Base-by-base conservation (phyloP, 2,113 vertebrate genomes). In the Myrmecophaga tridactyla region DNA sequence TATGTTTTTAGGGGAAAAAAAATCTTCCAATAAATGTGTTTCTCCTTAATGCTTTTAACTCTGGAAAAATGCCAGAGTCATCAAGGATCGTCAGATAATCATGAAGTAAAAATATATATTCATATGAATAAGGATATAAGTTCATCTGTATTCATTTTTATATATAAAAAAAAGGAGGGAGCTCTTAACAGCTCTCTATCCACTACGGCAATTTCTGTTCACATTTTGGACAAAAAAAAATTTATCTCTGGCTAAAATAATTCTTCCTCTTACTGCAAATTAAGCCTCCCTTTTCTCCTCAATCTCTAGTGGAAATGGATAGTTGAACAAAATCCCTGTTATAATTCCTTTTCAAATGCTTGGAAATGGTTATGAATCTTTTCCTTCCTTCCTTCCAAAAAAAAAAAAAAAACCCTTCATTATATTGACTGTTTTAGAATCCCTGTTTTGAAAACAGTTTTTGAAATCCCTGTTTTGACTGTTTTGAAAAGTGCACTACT, bases 281-380 rank as follows among this genome's bases (percentile, higher is more conserved):
- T 65, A 93, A 86, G 15, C 10, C 27, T 58, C 25, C 21, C n/a
- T 56, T 39, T 94, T 83, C 34, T 82, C 43, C 82, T 94, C 46
- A 75, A 63, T 58, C 43, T 10, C 27, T 43, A 62, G 46, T 53
- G 1, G 34, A 94, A 29, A 89, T 17, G 34, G 20, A 25, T 80
- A 87, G 90, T 0, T 77, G 62, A 70, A 89, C 21, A 88, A 2
- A 91, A 75, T 77, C 21, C 10, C 87, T 86, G 81, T 83, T 39
- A 48, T 72, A 56, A 85, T 84, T 86, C 10, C 81, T 17, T 95
- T 92, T 93, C 69, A 73, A 91, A 72, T 81, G 21, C 34, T 75
- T 86, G 75, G 76, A 96, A 93, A 88, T 51, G 25, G 29, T 85
- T 92, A 77, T 39, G 77, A 77, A 92, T 84, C 29, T 87, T 86